A percentile compares a stretch with the other conserved stretches of the same genome.
Evolutionary conservation across 1,140 invertebrate species (phyloP).

Genomic region (Drosophila setifemur): DNA sequence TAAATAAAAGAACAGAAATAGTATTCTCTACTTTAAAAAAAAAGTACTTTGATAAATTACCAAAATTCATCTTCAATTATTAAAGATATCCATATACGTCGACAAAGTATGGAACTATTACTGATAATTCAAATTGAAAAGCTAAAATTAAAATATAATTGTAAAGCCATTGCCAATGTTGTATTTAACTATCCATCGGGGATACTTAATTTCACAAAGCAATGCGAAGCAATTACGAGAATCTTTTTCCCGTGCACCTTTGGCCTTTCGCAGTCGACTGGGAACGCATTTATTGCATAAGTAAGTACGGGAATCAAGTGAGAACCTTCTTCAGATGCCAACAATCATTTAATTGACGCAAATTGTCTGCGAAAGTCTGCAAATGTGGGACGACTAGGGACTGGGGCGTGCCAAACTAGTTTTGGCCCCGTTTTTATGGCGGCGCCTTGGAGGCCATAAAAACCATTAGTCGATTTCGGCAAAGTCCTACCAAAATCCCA

Average conservation of each 20-base stretch:
- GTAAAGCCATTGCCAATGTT: too few species aligned
- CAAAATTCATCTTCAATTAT: too few species aligned
- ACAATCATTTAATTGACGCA: slow-evolving; percentile 72
- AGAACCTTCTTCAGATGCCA: slow-evolving; percentile 26
- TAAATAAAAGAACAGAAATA: too few species aligned
- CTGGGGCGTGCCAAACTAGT: neutral
- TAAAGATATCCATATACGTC: too few species aligned
- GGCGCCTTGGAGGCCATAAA: slow-evolving; percentile 48
- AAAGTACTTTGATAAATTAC: too few species aligned
- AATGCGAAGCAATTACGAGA: slow-evolving; percentile 10
- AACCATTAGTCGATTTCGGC: slow-evolving; percentile 24
- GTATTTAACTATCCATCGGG: too few species aligned
- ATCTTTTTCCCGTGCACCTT: slow-evolving; percentile 11
- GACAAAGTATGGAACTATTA: too few species aligned
- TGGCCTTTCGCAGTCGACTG: slow-evolving; percentile 1
- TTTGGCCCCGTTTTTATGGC: slow-evolving; percentile 18
- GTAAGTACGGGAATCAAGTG: slow-evolving; percentile 11
- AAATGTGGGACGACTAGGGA: slow-evolving; percentile 42
- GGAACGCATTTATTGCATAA: slow-evolving; percentile 53
- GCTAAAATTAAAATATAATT: too few species aligned
- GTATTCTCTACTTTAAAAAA: too few species aligned
- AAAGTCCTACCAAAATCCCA: neutral
- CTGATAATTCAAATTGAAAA: too few species aligned
- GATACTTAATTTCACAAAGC: neutral
- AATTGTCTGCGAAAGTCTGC: slow-evolving; percentile 71